Percentiles rank a stretch among this genome's conserved stretches.
phyloP scores from a whole-genome alignment of 37 sponge, comb jelly and placozoan genomes.

The Hormiphora californensis region DNA sequence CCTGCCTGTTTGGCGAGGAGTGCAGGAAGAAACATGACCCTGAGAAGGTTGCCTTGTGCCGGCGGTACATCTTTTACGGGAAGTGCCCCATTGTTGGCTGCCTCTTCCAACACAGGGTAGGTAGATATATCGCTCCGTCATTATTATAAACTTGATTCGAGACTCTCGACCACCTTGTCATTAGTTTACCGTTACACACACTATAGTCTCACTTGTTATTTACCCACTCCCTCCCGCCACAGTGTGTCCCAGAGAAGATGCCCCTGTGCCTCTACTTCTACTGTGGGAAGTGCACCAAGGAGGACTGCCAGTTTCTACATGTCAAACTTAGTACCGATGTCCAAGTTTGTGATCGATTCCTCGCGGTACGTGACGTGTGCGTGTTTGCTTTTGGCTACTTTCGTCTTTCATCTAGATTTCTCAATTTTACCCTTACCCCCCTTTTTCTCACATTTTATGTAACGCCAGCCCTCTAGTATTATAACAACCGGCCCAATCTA shows the following conservation, averaged over 20 bases:
- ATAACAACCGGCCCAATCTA: too few species aligned
- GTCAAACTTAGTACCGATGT: constrained; percentile 38
- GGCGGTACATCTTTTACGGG: neutral
- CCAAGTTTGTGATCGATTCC: constrained; percentile 1
- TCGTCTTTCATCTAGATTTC: too few species aligned
- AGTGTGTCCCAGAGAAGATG: constrained; percentile 39
- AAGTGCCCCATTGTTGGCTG: neutral
- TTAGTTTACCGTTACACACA: too few species aligned
- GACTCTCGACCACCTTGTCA: too few species aligned
- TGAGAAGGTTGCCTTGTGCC: constrained; percentile 10
- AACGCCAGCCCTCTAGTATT: too few species aligned
- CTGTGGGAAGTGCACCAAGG: constrained; percentile 10
- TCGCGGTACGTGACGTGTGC: constrained; percentile 13
- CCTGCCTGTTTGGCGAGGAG: neutral
- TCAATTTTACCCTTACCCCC: too few species aligned
- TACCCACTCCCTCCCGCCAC: neutral
- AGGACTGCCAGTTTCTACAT: constrained; percentile 35
- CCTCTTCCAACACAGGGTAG: constrained; percentile 33
- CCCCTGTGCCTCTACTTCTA: constrained; percentile 45
- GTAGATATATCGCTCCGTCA: neutral
- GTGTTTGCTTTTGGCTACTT: too few species aligned
- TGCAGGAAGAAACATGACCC: constrained; percentile 34
- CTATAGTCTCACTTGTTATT: too few species aligned
- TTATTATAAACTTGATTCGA: neutral
- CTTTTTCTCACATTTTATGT: too few species aligned